Evolutionary conservation across 2,888 invertebrate species (phyloP), one percentile per base, ranked within the genome.

Genomic region (Orthosia gracilis): DNA sequence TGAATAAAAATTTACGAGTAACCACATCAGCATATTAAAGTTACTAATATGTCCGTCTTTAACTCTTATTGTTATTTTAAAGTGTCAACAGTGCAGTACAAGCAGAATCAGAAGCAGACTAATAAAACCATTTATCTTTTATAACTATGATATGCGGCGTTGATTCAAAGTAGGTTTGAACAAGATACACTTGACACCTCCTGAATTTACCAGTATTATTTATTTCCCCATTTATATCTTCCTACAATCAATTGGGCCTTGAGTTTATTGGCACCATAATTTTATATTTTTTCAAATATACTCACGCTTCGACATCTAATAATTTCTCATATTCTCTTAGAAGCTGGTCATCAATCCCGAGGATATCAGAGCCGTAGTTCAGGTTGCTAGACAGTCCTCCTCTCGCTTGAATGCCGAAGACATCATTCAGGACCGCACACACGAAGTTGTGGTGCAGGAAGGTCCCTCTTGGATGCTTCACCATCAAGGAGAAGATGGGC

Each of bases 381-480:
- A 98, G 97, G 63, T 98, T 98, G 93, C 98, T 98, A 21, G 98
- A 97, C 87, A 98, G 97, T 0, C 98, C 98, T 0, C 98, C 98
- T 78, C 98, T 96, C 0, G 98, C 98, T 94, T 99, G 99, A 70
- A 99, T 98, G 0, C 99, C 99, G 92, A 99, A 99, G 45, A 99
- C 97, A 90, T 99, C 99, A 90, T 99, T 99, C 61, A 99, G 97
- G 26, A 99, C 97, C 15, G 98, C 98, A 85, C 98, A 98, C 15
- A 99, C 97, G 95, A 98, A 98, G 94, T 99, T 99, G 93, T 99
- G 98, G 92, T 99, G 99, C 3, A 99, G 97, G 91, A 98, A 99
- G 18, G 98, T 97, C 50, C 98, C 98, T 55, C 98, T 95, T 0
- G 98, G 97, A 92, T 99, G 98, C 84, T 98, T 97, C 67, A 99